Conservation (phyloP, 2,113 vertebrate genomes). For the Dryoscopus gambensis region DNA sequence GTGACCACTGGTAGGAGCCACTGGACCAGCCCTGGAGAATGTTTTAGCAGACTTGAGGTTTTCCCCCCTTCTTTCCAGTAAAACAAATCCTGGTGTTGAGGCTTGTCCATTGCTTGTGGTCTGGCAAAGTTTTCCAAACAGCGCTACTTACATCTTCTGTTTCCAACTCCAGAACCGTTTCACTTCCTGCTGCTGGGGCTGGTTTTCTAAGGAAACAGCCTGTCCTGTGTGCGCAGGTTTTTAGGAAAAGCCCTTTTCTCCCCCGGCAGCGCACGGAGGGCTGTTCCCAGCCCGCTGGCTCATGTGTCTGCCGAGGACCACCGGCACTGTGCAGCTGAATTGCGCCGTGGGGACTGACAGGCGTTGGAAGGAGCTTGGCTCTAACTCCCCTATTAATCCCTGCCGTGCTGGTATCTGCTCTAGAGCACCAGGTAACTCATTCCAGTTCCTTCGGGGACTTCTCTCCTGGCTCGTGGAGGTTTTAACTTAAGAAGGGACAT, state of each 20-base stretch:
- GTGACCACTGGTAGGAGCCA: constrained; percentile 54
- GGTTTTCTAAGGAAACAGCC: background rate
- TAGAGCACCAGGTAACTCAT: background rate
- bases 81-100: constrained; percentile 52
- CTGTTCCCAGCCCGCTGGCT: background rate
- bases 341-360: background rate
- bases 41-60: constrained; percentile 11
- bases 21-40: background rate
- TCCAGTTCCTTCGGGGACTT: background rate
- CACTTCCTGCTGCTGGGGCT: constrained; percentile 13
- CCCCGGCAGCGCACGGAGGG: background rate
- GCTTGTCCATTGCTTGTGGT: constrained; percentile 57
- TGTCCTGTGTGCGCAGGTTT: background rate
- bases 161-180: background rate
- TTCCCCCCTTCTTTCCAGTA: constrained; percentile 33
- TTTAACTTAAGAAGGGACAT: rapidly evolving
- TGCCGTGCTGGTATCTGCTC: background rate
- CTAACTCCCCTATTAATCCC: background rate
- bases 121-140: constrained; percentile 35
- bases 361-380: background rate
- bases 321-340: background rate
- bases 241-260: background rate
- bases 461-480: background rate
- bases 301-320: background rate
- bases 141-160: constrained; percentile 21